A percentile compares a stretch with the other conserved stretches of the same genome.
Evolutionary conservation across 2,888 invertebrate genomes (phyloP).

Genomic region (Scelioninae gen. 1): DNA sequence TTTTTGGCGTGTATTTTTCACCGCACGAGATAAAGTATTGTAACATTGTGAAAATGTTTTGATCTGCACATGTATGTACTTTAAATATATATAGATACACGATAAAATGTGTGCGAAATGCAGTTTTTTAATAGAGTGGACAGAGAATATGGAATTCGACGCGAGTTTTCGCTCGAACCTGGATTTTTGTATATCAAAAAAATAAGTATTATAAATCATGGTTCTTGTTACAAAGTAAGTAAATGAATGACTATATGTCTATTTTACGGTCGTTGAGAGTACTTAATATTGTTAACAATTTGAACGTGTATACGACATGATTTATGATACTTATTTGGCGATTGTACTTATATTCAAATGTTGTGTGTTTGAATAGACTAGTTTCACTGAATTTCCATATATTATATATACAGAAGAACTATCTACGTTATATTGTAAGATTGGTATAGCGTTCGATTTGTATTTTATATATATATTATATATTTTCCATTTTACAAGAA

Average conservation of each 20-base stretch:
- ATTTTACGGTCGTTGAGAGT: too few relatives aligned
- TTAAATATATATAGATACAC: constrained; percentile 8
- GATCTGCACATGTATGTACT: background rate
- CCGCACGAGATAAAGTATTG: constrained; percentile 7
- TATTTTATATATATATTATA: constrained; percentile 55
- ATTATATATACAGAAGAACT: constrained; percentile 38
- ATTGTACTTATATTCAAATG: constrained; percentile 43
- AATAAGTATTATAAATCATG: constrained; percentile 55
- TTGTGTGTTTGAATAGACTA: constrained; percentile 54
- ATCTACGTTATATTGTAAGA: constrained; percentile 52
- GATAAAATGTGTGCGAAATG: background rate
- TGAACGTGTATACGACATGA: background rate
- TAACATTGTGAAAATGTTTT: background rate
- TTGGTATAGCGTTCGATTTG: constrained; percentile 51
- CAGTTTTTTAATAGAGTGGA: background rate
- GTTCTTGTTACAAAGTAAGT: background rate
- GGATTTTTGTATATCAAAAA: constrained; percentile 15
- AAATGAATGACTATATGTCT: too few relatives aligned
- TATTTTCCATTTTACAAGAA: constrained; percentile 31
- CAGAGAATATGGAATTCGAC: background rate
- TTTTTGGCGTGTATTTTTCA: constrained; percentile 22
- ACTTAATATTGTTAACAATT: too few relatives aligned
- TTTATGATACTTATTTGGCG: constrained; percentile 37
- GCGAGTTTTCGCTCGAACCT: background rate
- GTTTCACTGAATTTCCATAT: constrained; percentile 31